A percentile compares a stretch with the other conserved stretches of the same genome.
phyloP scores from a whole-genome alignment of 2,888 invertebrate species.

The Standfussiana lucernea region DNA sequence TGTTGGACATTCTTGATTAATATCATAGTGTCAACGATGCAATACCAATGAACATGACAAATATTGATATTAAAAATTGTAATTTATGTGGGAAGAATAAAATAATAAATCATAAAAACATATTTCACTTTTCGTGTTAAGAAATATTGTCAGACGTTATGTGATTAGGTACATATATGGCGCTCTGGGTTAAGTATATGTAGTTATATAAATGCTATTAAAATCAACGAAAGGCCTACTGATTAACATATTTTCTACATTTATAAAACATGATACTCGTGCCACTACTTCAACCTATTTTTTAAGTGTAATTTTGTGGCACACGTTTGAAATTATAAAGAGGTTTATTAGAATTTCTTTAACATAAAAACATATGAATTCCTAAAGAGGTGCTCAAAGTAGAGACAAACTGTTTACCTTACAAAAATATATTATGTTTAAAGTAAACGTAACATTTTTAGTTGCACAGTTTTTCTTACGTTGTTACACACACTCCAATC shows the following conservation, averaged over 20 bases:
- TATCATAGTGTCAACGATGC: conserved; percentile 24
- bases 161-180: conserved; percentile 12
- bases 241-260: conserved; percentile 57
- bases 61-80: conserved; percentile 10
- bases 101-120: conserved; percentile 1
- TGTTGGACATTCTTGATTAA: conserved; percentile 21
- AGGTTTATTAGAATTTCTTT: conserved; percentile 19
- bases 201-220: conserved; percentile 43
- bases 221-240: conserved; percentile 18
- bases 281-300: conserved; percentile 17
- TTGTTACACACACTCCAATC: not conserved
- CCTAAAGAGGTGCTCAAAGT: not conserved
- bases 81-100: conserved; percentile 39
- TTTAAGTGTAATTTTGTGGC: conserved; percentile 20
- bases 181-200: conserved; percentile 37
- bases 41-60: conserved; percentile 23
- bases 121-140: conserved; percentile 17
- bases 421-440: not conserved
- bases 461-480: not conserved
- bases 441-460: not conserved
- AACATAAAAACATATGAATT: conserved; percentile 3
- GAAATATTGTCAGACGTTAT: conserved; percentile 13
- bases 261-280: conserved; percentile 20
- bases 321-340: conserved; percentile 33
- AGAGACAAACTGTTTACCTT: not conserved